Percentiles rank a stretch among this genome's conserved stretches.
Evolutionary conservation across 2,797 vertebrate genomes (phyloP).

Genomic region (Fringilla coelebs): DNA sequence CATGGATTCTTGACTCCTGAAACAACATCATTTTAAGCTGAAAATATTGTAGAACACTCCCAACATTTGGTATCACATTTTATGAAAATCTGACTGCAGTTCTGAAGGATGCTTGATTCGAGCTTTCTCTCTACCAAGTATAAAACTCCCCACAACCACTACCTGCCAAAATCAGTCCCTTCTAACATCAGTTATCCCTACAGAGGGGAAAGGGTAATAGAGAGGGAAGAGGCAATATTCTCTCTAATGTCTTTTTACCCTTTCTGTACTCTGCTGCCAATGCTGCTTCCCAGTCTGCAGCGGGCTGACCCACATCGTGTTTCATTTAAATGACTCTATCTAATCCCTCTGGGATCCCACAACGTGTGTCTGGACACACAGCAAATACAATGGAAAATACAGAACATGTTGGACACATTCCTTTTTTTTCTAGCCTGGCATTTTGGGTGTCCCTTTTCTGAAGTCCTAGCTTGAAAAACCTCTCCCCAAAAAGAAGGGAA

Average conservation of each 20-base stretch:
- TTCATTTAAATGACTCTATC: background rate
- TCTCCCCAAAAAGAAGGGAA: background rate
- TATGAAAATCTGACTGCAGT: background rate
- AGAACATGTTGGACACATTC: background rate
- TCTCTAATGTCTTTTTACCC: background rate
- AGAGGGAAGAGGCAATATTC: background rate
- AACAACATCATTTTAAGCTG: background rate
- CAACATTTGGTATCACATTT: background rate
- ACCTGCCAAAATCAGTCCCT: slow-evolving; percentile 12
- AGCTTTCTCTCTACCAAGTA: background rate
- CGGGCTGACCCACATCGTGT: background rate
- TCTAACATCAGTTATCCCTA: background rate
- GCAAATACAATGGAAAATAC: background rate
- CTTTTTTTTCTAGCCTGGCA: background rate
- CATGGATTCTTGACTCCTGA: background rate
- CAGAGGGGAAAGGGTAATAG: background rate
- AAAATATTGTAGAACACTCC: background rate
- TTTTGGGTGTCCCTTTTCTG: background rate
- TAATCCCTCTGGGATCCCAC: background rate
- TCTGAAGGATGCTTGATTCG: background rate
- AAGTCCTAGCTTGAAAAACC: background rate
- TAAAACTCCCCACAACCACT: background rate
- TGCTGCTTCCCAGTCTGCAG: background rate
- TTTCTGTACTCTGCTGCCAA: background rate
- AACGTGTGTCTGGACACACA: background rate